Evolutionary conservation across 2,797 vertebrate species (phyloP), one percentile per base, ranked within the genome.

Genomic region (Craterocephalus amniculus): DNA sequence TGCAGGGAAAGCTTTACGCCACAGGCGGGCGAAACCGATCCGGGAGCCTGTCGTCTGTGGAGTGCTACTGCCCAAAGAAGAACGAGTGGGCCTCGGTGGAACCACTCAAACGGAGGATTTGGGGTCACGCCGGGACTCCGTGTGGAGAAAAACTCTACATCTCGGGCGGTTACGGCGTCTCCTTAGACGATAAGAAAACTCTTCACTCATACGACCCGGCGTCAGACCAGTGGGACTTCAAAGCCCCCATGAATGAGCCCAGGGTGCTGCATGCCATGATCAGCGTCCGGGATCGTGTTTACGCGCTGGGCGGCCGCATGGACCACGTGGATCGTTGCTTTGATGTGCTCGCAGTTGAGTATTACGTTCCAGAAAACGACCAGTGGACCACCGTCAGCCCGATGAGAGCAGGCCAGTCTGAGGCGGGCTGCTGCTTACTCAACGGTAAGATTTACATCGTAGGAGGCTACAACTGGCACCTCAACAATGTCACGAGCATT

Each of bases 271-370:
- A 99, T 0, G 94, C 96, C 63, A 99, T 99, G 98, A 95, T 97
- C 36, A 92, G 95, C 0, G 86, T 94, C 0, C 84, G 76, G 0
- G 75, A 91, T 10, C 93, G 96, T 13, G 90, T 99, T 26, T 99
- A 99, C 0, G 95, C 96, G 0, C 89, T 99, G 1, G 98, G 98
- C 0, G 98, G 98, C 11, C 96, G 98, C 72, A 97, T 99, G 96
- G 98, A 99, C 92, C 97, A 99, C 0, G 96, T 97, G 29, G 98
- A 99, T 80, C 96, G 96, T 4, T 99, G 98, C 71, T 99, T 99
- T 0, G 97, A 99, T 0, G 97, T 99, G 36, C 86, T 99, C 54
- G 96, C 96, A 0, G 96, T 96, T 3, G 98, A 99, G 57, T 98
- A 96, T 89, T 99, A 99, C 1, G 43, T 92, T 34, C 96, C 97